A percentile compares a stretch with the other conserved stretches of the same genome.
phyloP scores from a whole-genome alignment of 2,113 vertebrate genomes.

The Sclerurus mexicanus region DNA sequence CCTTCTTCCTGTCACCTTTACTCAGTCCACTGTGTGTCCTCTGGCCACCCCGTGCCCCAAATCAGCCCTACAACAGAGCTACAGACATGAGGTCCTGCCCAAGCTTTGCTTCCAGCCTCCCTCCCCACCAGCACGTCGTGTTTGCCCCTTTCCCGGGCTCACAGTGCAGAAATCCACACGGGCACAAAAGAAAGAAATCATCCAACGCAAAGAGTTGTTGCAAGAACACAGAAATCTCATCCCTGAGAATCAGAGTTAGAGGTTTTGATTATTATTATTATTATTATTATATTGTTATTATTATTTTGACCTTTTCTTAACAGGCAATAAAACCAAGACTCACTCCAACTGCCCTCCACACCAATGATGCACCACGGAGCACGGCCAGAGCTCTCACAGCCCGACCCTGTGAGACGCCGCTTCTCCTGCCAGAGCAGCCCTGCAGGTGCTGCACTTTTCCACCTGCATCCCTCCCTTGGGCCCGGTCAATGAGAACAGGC shows the following conservation, averaged over 20 bases:
- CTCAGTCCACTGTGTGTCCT: rapidly evolving
- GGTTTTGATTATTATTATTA: conserved; percentile 6
- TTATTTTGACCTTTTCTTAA: not conserved
- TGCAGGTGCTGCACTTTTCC: conserved; percentile 30
- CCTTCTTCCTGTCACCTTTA: not conserved
- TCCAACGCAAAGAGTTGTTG: not conserved
- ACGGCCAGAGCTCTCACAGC: conserved; percentile 13
- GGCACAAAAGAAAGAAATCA: not conserved
- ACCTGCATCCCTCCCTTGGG: conserved; percentile 51
- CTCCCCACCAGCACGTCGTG: rapidly evolving
- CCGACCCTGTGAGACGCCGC: not conserved
- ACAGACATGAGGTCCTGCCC: rapidly evolving
- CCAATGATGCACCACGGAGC: not conserved
- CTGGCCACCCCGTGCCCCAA: not conserved
- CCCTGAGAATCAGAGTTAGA: conserved; percentile 74
- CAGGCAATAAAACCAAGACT: conserved; percentile 49
- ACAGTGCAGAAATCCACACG: not conserved
- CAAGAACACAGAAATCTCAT: conserved; percentile 50
- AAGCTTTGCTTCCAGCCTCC: not conserved
- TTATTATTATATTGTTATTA: not conserved
- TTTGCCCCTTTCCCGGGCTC: not conserved
- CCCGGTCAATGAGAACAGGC: not conserved
- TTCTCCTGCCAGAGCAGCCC: conserved; percentile 22
- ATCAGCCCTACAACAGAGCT: not conserved
- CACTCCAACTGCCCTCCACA: conserved; percentile 38